Evolutionary conservation across 2,113 vertebrate species (phyloP).

Genomic region (Melanotaenia duboulayi): DNA sequence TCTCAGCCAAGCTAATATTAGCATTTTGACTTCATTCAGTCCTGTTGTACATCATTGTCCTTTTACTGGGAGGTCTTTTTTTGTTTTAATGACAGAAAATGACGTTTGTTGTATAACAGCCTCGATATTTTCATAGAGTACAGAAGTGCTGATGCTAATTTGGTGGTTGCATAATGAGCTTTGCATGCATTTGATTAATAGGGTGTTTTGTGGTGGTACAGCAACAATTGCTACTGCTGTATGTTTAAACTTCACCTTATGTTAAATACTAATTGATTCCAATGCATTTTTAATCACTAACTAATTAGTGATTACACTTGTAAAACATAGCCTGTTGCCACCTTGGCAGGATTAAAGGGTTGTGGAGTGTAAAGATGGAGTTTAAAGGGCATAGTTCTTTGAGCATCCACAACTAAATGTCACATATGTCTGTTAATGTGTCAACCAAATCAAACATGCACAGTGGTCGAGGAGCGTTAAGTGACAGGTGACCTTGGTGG

Average conservation of each 20-base stretch:
- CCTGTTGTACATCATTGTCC: slow-evolving; percentile 69
- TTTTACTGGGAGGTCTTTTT: slow-evolving; percentile 54
- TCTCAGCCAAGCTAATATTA: slow-evolving; percentile 79
- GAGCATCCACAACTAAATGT: slow-evolving; percentile 78
- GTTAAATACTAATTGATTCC: slow-evolving; percentile 77
- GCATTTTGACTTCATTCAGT: slow-evolving; percentile 62
- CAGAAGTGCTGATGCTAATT: slow-evolving; percentile 72
- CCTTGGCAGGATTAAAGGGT: slow-evolving; percentile 48
- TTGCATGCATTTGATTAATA: slow-evolving; percentile 76
- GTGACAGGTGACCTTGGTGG: slow-evolving; percentile 82
- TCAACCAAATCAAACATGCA: slow-evolving; percentile 81
- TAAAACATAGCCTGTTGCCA: slow-evolving; percentile 59
- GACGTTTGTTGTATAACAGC: slow-evolving; percentile 58
- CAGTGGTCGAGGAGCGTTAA: slow-evolving; percentile 74
- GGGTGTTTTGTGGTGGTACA: slow-evolving; percentile 40
- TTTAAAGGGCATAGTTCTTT: slow-evolving; percentile 79
- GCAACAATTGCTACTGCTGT: slow-evolving; percentile 50
- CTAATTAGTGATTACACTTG: slow-evolving; percentile 76
- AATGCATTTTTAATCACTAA: slow-evolving; percentile 78
- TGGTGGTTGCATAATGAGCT: slow-evolving; percentile 63
- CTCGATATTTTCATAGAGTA: slow-evolving; percentile 49
- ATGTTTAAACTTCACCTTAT: slow-evolving; percentile 72
- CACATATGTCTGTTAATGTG: slow-evolving; percentile 82
- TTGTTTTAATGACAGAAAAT: slow-evolving; percentile 68
- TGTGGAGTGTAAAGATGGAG: slow-evolving; percentile 61